Conservation (phyloP, 30 jellyfish, hydroid and myxozoan species). For the Hydractinia echinata region DNA sequence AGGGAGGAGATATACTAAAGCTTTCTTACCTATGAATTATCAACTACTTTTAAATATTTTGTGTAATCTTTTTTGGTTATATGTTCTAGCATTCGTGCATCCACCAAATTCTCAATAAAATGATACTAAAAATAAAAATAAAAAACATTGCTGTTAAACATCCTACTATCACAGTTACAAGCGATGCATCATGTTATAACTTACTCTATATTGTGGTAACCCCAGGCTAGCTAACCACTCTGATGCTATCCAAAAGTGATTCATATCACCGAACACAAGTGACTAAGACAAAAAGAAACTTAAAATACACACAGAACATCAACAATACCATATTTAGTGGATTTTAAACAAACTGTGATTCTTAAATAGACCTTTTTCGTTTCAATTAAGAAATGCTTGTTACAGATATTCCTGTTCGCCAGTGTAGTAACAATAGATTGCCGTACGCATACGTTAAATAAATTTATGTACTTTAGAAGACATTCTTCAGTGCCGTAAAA, state of each 20-base stretch:
- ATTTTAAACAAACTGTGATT: no score
- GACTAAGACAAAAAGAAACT: conserved; percentile 39
- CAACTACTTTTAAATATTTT: conserved; percentile 80
- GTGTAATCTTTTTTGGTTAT: conserved; percentile 78
- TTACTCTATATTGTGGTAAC: conserved; percentile 78
- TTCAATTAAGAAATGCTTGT: background rate
- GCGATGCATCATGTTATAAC: background rate
- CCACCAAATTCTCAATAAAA: conserved; percentile 79
- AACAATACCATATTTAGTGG: background rate
- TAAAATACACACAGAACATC: background rate
- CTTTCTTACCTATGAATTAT: conserved; percentile 71
- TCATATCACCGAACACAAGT: conserved; percentile 86
- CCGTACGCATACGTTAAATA: no score
- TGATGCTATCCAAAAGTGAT: conserved; percentile 87
- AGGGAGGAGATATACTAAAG: no score
- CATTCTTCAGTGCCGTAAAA: background rate
- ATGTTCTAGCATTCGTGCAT: conserved; percentile 90
- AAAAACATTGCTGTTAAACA: background rate
- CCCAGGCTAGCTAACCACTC: conserved; percentile 90
- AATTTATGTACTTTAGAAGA: no score
- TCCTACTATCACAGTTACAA: background rate
- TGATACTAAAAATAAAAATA: conserved; percentile 38
- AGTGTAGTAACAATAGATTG: no score
- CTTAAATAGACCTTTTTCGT: no score
- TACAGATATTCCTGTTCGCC: background rate